These are phyloP conservation scores for Indri indri DNA, from an alignment of 2,113 vertebrate genomes.

Conservation along the genomic window DNA sequence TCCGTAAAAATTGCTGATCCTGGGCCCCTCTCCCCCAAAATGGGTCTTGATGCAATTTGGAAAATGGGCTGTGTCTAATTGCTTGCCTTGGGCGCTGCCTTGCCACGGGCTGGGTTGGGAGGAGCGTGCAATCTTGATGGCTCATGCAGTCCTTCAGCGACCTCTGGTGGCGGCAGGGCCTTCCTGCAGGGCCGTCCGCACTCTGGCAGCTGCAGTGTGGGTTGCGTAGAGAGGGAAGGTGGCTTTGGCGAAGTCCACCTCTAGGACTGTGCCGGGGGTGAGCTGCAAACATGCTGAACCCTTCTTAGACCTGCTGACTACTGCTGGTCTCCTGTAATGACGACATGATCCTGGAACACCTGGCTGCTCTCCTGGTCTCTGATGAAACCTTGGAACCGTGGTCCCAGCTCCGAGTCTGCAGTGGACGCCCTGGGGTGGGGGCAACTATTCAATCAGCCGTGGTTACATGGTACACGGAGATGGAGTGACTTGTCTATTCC, in stretches of 20 bases:
- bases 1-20: not conserved
- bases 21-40: rapidly evolving
- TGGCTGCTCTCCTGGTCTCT: not conserved
- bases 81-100: not conserved
- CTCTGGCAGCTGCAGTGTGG: rapidly evolving
- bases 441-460: not conserved
- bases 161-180: constrained; percentile 38
- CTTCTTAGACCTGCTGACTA: not conserved
- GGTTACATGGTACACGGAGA: rapidly evolving
- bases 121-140: not conserved
- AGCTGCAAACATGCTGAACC: not conserved
- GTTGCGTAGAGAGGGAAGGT: not conserved
- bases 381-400: not conserved
- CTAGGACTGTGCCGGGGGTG: rapidly evolving
- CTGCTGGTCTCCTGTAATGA: not conserved
- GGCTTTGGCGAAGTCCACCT: not conserved
- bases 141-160: not conserved
- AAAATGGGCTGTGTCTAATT: not conserved
- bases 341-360: not conserved
- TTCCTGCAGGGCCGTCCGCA: constrained; percentile 22
- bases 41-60: not conserved
- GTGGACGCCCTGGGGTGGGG: not conserved
- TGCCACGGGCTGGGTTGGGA: rapidly evolving
- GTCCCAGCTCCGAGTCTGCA: not conserved
- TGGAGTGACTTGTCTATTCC: not conserved